A percentile compares a stretch with the other conserved stretches of the same genome.
Evolutionary conservation across 2,888 invertebrate genomes (phyloP).

Genomic region (Cylindroiulus punctatus): DNA sequence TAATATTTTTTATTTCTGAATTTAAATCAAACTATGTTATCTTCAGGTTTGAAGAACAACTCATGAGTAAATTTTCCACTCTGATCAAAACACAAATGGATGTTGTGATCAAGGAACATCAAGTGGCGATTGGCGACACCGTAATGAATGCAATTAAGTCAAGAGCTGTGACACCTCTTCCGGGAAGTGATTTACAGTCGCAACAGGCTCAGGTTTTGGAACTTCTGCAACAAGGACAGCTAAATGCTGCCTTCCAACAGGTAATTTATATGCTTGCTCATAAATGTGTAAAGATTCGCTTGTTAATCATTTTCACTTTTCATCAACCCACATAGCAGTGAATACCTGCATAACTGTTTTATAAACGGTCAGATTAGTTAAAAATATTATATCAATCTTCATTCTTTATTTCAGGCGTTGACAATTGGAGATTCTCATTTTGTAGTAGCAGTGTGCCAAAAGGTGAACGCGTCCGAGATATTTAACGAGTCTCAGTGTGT

Average conservation of each 20-base stretch:
- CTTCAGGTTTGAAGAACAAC: conserved; percentile 64
- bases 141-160: conserved; percentile 74
- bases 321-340: no score
- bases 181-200: conserved; percentile 70
- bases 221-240: conserved; percentile 76
- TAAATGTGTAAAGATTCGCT: no score
- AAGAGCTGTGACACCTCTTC: conserved; percentile 79
- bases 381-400: conserved; percentile 53
- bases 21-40: conserved; percentile 4
- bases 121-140: conserved; percentile 71
- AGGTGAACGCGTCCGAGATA: conserved; percentile 81
- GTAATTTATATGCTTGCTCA: conserved; percentile 61
- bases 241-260: conserved; percentile 86
- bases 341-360: no score
- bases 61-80: conserved; percentile 63
- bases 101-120: conserved; percentile 70
- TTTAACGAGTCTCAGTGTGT: conserved; percentile 76
- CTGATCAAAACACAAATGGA: conserved; percentile 64
- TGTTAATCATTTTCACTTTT: no score
- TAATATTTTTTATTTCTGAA: not conserved
- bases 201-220: conserved; percentile 77
- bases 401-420: conserved; percentile 74
- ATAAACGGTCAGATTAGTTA: no score
- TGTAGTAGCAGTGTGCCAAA: conserved; percentile 87
- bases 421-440: conserved; percentile 86